Base-by-base conservation (phyloP, 2,113 vertebrate genomes). In the Onychostoma macrolepis region DNA sequence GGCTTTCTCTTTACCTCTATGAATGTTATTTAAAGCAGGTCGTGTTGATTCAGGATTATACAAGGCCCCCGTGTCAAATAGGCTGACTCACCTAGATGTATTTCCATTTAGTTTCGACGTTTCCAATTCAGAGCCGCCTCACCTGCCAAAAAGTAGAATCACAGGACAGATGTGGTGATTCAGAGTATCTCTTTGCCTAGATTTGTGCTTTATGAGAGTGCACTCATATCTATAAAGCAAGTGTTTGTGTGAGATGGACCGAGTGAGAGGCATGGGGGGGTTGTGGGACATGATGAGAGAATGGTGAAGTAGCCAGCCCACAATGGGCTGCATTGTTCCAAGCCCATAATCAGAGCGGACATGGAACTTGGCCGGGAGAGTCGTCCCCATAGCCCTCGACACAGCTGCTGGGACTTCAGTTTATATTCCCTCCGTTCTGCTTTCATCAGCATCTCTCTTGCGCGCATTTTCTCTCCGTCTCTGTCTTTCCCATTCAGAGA, bases 301-400 rank as follows among this genome's bases (percentile, higher is more conserved):
- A 90, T 92, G 81, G 88, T 76, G 80, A 88, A 85, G 90, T 77
- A 86, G 45, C 85, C 53, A 90, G 74, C 71, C 91, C 91, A 96
- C 95, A 96, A 95, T 95, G 92, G 91, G 85, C 90, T 26, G 48
- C 93, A 95, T 96, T 96, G 95, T 95, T 95, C 92, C 84, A 67
- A 79, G 75, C 86, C 91, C 90, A 92, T 93, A 94, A 95, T 95
- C 94, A 93, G 93, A 92, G 93, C 90, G 93, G 93, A 94, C 94
- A 93, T 92, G 93, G 92, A 93, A 92, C 92, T 94, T 93, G 93
- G 93, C 93, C 88, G 91, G 87, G 88, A 92, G 91, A 91, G 91
- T 92, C 90, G 92, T 94, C 94, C 92, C 90, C 85, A 91, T 92
- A 91, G 93, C 88, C 89, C 90, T 90, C 93, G 90, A 92, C 94